These are phyloP conservation scores for Heliconius aoede DNA, from an alignment of 2,888 invertebrate genomes.

Conservation along the genomic window DNA sequence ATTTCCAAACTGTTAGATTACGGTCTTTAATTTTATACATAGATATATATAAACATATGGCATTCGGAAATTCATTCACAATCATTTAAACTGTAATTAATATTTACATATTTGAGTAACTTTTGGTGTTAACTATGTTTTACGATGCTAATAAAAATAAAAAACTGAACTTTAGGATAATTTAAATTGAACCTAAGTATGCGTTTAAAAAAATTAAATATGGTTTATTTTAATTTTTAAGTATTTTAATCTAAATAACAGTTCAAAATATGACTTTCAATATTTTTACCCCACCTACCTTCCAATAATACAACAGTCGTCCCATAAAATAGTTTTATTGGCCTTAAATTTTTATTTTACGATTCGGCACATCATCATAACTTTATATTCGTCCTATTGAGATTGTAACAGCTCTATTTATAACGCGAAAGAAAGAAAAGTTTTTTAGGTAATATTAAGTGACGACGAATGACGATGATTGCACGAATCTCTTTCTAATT, in stretches of 20 bases:
- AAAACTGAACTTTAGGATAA: too few relatives aligned
- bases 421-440: background rate
- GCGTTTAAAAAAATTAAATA: too few relatives aligned
- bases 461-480: background rate
- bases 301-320: slow-evolving; percentile 32
- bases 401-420: slow-evolving; percentile 34
- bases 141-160: too few relatives aligned
- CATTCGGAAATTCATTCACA: background rate
- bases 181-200: too few relatives aligned
- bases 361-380: slow-evolving; percentile 36
- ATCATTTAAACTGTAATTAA: background rate
- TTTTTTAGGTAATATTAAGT: background rate
- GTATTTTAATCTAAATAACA: background rate
- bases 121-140: background rate
- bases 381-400: slow-evolving; percentile 34
- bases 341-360: slow-evolving; percentile 42
- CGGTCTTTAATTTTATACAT: background rate
- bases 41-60: background rate
- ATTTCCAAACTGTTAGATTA: too few relatives aligned
- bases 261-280: background rate
- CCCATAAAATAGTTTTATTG: slow-evolving; percentile 44
- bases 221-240: too few relatives aligned
- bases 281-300: background rate
- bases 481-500: background rate
- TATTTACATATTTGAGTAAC: slow-evolving; percentile 14